These are phyloP conservation scores for Chelonus insularis DNA, from an alignment of 1,140 invertebrate species.

Conservation along the genomic window DNA sequence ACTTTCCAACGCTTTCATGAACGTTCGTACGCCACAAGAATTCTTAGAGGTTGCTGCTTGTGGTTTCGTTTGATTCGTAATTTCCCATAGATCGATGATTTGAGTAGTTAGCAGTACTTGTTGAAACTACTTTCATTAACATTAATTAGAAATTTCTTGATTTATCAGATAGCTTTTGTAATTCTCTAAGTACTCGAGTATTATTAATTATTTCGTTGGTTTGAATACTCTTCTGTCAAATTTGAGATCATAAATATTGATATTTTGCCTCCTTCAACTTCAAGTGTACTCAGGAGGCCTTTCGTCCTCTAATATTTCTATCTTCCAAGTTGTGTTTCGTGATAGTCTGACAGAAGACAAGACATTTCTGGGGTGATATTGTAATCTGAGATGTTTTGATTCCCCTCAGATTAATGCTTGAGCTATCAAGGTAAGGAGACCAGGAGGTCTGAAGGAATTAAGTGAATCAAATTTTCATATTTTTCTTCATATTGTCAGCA, in stretches of 20 bases:
- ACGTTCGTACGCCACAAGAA: slow-evolving; percentile 25
- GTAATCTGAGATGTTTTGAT: slow-evolving; percentile 49
- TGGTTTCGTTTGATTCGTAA: slow-evolving; percentile 4
- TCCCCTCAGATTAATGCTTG: slow-evolving; percentile 7
- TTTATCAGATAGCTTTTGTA: no score
- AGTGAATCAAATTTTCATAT: slow-evolving; percentile 23
- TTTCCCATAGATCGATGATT: no score
- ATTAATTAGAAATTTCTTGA: no score
- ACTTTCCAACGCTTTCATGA: slow-evolving; percentile 15
- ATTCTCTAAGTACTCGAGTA: no score
- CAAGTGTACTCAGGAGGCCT: slow-evolving; percentile 48
- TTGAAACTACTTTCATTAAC: no score
- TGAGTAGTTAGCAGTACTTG: no score
- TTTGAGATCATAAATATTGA: slow-evolving; percentile 60
- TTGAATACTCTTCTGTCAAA: no score
- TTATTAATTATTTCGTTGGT: no score
- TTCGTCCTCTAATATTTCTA: slow-evolving; percentile 49
- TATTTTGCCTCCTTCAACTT: slow-evolving; percentile 53
- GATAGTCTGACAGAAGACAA: no score
- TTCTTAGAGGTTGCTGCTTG: background rate
- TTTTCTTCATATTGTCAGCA: slow-evolving; percentile 2
- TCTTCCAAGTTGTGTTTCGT: slow-evolving; percentile 47
- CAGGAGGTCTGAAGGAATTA: slow-evolving; percentile 45
- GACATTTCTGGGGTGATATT: slow-evolving; percentile 53
- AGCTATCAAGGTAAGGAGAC: slow-evolving; percentile 25